Evolutionary conservation across 2,113 vertebrate genomes (phyloP).

Genomic region (Polypterus senegalus): DNA sequence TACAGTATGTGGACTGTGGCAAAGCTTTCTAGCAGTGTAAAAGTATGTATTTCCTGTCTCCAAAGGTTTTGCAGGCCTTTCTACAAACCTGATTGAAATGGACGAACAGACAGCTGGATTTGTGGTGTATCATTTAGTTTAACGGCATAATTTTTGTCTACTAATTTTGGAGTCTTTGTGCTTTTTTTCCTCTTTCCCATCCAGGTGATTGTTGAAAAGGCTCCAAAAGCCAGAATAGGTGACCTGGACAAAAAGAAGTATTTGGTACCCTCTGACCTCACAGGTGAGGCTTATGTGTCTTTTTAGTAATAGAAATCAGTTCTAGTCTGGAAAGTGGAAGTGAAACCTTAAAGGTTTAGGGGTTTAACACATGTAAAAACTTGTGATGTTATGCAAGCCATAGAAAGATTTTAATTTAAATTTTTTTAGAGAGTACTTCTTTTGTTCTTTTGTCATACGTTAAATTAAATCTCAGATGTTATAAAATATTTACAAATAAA

Average conservation of each 20-base stretch:
- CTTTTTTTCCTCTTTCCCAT: conserved; percentile 9
- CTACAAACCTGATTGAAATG: too few relatives aligned
- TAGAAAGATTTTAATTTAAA: too few relatives aligned
- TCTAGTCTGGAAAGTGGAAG: not conserved
- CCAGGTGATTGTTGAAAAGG: conserved; percentile 86
- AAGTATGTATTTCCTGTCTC: too few relatives aligned
- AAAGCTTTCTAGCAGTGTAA: too few relatives aligned
- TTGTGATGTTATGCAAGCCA: too few relatives aligned
- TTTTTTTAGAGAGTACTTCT: not conserved
- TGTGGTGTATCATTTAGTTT: too few relatives aligned
- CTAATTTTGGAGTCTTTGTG: not conserved
- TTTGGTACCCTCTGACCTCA: conserved; percentile 81
- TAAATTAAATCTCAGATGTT: not conserved
- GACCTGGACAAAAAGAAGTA: conserved; percentile 92
- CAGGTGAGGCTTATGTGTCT: conserved; percentile 41
- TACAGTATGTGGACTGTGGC: too few relatives aligned
- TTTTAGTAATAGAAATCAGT: too few relatives aligned
- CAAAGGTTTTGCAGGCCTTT: too few relatives aligned
- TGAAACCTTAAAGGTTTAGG: not conserved
- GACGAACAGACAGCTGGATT: too few relatives aligned
- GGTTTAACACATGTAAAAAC: too few relatives aligned
- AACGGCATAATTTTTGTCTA: too few relatives aligned
- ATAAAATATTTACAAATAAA: not conserved
- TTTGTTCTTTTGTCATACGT: not conserved
- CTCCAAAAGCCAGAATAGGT: conserved; percentile 86